Evolutionary conservation across 2,113 vertebrate genomes (phyloP), one percentile per base, ranked within the genome.

Genomic region (Phainopepla nitens): DNA sequence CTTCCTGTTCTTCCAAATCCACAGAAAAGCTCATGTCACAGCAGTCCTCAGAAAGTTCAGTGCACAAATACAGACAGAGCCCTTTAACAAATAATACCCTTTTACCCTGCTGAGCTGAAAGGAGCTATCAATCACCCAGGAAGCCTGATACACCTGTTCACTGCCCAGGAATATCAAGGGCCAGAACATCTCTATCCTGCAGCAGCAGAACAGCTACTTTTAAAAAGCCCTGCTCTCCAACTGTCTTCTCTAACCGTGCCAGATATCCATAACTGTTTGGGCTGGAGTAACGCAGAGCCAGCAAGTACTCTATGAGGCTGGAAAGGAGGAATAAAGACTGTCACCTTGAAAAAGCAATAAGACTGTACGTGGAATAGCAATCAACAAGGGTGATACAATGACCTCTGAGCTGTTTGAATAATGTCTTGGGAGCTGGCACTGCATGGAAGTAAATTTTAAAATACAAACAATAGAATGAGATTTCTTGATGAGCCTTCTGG

Each of bases 401-500:
- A 65, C 45, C 47, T 66, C 68, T 60, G 65, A 78, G n/a, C 39
- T 94, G 60, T 82, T 73, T 71, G 65, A 27, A 29, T 47, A 93
- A 93, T 25, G 44, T 61, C 82, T 72, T 96, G 62, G 62, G 76
- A 96, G 39, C 44, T 85, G 65, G 61, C 70, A 50, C 23, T 87
- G 77, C 56, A 66, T 45, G n/a, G 51, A 90, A 35, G 51, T 72
- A 94, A 82, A 92, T 88, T 79, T 82, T 22, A 58, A 75, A 90
- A 90, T 80, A 65, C 23, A 60, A 93, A 89, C 82, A 62, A 57
- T 79, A 70, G 70, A 72, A 90, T 42, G 33, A 65, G 49, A 86
- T 92, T 77, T 96, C 41, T 70, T 92, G 69, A 91, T 96, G 41
- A 95, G 77, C 64, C 60, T 90, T 76, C 51, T 87, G 64, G 54